Evolutionary conservation across 1,140 invertebrate genomes (phyloP).

Genomic region (Berghia stephanieae): DNA sequence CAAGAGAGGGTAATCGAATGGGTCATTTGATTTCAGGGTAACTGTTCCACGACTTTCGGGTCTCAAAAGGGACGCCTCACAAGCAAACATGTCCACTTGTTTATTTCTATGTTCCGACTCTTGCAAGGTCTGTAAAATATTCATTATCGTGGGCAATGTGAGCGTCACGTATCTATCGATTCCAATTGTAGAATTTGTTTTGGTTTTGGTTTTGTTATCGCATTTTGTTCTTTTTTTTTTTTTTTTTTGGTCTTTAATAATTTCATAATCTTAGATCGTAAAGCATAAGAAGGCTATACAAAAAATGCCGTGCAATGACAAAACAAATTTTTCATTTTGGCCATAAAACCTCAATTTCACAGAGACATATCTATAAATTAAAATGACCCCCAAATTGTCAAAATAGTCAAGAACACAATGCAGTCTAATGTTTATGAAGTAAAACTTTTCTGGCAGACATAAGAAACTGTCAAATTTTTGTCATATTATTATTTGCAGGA

Average conservation of each 20-base stretch:
- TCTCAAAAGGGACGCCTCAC: conserved; percentile 32
- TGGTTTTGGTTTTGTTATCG: neutral
- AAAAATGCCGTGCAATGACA: too few species aligned
- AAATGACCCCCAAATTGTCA: neutral
- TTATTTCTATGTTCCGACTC: conserved; percentile 11
- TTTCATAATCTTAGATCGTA: too few species aligned
- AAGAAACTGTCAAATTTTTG: too few species aligned
- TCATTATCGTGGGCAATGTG: neutral
- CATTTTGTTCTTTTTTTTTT: too few species aligned
- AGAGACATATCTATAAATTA: neutral
- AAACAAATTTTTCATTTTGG: neutral
- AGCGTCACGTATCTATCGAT: neutral
- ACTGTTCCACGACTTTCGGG: conserved; percentile 54
- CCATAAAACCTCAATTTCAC: neutral
- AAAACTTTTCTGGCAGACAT: too few species aligned
- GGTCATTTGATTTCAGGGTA: conserved; percentile 71
- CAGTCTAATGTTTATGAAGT: too few species aligned
- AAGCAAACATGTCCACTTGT: conserved; percentile 3
- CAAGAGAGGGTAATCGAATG: conserved; percentile 81
- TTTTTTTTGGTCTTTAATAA: too few species aligned
- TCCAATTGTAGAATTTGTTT: neutral
- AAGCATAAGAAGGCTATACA: too few species aligned
- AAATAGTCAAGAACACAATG: too few species aligned
- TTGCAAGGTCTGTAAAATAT: conserved; percentile 18
- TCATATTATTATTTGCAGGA: too few species aligned